Evolutionary conservation across 2,113 vertebrate genomes (phyloP).

Genomic region (Alaudala cheleensis): DNA sequence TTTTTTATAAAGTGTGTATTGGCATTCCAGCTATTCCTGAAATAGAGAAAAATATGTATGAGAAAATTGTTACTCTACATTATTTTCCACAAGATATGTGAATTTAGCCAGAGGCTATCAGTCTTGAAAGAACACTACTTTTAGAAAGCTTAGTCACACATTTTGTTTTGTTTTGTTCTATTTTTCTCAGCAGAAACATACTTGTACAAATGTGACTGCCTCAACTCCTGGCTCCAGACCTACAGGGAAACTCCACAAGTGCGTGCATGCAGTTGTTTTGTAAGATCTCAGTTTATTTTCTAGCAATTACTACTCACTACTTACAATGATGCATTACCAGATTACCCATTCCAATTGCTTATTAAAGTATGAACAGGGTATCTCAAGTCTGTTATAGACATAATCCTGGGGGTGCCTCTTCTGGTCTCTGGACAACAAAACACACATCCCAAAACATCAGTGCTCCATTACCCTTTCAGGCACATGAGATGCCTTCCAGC

Average conservation of each 20-base stretch:
- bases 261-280: not conserved
- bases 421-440: conserved; percentile 29
- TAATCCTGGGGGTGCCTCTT: conserved; percentile 12
- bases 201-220: not conserved
- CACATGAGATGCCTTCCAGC: conserved; percentile 45
- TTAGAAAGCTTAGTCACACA: not conserved
- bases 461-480: conserved; percentile 19
- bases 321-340: not conserved
- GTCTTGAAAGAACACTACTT: not conserved
- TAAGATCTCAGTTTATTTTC: conserved; percentile 42
- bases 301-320: not conserved
- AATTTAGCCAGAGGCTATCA: not conserved
- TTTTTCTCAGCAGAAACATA: not conserved
- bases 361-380: conserved; percentile 12
- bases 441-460: conserved; percentile 29
- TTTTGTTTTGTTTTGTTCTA: not conserved
- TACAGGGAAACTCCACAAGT: not conserved
- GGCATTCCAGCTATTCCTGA: not conserved
- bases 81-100: not conserved
- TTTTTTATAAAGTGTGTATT: not conserved
- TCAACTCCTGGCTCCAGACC: not conserved
- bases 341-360: conserved; percentile 18
- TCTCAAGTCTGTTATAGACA: not conserved
- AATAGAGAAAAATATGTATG: not conserved
- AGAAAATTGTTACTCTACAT: not conserved